Conservation (phyloP, 2,797 vertebrate genomes). For the Acrossocheilus wenchowensis region DNA sequence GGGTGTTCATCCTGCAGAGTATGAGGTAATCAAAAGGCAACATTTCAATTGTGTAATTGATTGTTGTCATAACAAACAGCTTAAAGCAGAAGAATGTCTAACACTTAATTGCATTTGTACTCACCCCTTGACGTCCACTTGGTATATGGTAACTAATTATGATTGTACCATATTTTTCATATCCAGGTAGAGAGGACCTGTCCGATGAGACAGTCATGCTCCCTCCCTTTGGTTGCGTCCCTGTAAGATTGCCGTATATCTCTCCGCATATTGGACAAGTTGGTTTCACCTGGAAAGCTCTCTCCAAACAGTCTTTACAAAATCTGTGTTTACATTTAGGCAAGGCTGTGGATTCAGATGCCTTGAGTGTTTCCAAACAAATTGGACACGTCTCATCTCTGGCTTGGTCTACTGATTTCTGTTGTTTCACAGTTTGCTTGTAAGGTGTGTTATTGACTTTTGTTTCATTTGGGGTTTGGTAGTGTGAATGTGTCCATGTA, state of each 20-base stretch:
- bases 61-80: not conserved
- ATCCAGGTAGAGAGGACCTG: conserved; percentile 67
- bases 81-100: not conserved
- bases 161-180: conserved; percentile 68
- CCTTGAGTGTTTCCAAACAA: conserved; percentile 73
- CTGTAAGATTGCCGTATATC: conserved; percentile 72
- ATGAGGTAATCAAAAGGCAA: not conserved
- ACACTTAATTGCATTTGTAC: conserved; percentile 36
- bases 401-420: conserved; percentile 18
- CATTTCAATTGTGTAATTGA: not conserved
- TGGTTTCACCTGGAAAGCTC: conserved; percentile 75
- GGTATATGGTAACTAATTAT: conserved; percentile 73
- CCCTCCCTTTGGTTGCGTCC: conserved; percentile 74
- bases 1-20: conserved; percentile 74
- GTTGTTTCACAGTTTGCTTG: not conserved
- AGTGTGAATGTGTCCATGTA: not conserved
- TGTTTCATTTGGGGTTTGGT: not conserved
- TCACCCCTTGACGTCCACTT: conserved; percentile 75
- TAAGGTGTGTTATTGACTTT: not conserved
- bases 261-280: conserved; percentile 77
- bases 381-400: conserved; percentile 72
- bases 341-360: conserved; percentile 61
- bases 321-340: conserved; percentile 75
- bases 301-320: conserved; percentile 72
- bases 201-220: conserved; percentile 53